phyloP scores from a whole-genome alignment of 2,888 invertebrate species.

The Mimachlamys varia region DNA sequence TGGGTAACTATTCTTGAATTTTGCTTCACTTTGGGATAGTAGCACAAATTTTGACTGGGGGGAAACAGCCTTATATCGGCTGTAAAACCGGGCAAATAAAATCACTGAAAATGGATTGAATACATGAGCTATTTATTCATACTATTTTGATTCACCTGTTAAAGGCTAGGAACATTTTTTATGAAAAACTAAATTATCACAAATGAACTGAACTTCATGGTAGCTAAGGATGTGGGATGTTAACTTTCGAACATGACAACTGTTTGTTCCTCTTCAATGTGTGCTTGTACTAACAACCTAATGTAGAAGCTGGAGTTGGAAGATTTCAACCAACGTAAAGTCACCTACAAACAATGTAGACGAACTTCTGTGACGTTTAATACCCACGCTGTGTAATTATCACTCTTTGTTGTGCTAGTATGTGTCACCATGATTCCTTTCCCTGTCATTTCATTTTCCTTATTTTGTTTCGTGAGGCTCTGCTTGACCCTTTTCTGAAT shows the following conservation, averaged over 20 bases:
- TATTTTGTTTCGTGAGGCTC: not conserved
- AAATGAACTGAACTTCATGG: too few relatives aligned
- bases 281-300: conserved; percentile 17
- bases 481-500: conserved; percentile 14
- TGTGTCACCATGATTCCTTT: not conserved
- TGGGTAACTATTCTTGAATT: too few relatives aligned
- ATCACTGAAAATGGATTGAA: not conserved
- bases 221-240: too few relatives aligned
- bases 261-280: not conserved
- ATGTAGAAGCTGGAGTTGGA: not conserved
- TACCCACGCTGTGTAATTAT: not conserved
- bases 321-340: not conserved
- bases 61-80: too few relatives aligned
- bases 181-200: too few relatives aligned
- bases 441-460: not conserved
- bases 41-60: too few relatives aligned
- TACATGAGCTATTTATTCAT: not conserved
- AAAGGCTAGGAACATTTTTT: too few relatives aligned
- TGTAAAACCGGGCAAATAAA: too few relatives aligned
- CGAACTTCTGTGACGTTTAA: not conserved
- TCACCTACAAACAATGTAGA: not conserved
- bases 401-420: not conserved
- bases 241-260: not conserved
- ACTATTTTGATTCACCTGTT: not conserved
- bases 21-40: too few relatives aligned